A percentile compares a stretch with the other conserved stretches of the same genome.
Conservation (phyloP, 2,888 invertebrate genomes). For the Athrips mouffetella region DNA sequence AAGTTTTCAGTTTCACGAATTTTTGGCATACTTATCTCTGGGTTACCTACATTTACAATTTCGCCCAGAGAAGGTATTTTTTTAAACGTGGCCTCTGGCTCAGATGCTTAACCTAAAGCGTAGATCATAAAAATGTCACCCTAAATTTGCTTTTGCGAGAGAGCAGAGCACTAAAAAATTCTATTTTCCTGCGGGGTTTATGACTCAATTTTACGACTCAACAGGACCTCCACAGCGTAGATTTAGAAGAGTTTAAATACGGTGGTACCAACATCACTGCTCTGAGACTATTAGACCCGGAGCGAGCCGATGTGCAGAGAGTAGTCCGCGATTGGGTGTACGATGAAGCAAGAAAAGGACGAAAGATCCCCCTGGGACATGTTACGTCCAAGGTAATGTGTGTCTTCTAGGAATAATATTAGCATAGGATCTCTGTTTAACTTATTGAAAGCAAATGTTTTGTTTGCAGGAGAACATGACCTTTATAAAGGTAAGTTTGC, state of each 20-base stretch:
- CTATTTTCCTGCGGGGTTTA: neutral
- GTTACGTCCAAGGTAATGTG: constrained; percentile 76
- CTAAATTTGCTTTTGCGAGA: neutral
- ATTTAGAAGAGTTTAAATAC: constrained; percentile 95
- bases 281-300: constrained; percentile 92
- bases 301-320: constrained; percentile 86
- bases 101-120: too few species aligned
- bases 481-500: constrained; percentile 81
- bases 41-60: too few species aligned
- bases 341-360: constrained; percentile 83
- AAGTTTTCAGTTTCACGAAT: too few species aligned
- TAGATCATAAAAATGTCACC: too few species aligned
- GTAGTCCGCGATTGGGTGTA: constrained; percentile 89
- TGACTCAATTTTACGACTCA: constrained; percentile 26
- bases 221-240: constrained; percentile 93
- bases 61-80: too few species aligned
- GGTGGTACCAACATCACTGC: constrained; percentile 97
- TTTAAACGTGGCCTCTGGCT: too few species aligned
- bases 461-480: constrained; percentile 82
- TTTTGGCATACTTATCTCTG: too few species aligned
- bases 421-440: constrained; percentile 11
- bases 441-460: constrained; percentile 26
- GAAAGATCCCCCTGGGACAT: constrained; percentile 79
- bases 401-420: neutral
- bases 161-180: neutral